Evolutionary conservation across 2,888 invertebrate genomes (phyloP), one percentile per base, ranked within the genome.

Genomic region (Scrobipalpa atriplicella): DNA sequence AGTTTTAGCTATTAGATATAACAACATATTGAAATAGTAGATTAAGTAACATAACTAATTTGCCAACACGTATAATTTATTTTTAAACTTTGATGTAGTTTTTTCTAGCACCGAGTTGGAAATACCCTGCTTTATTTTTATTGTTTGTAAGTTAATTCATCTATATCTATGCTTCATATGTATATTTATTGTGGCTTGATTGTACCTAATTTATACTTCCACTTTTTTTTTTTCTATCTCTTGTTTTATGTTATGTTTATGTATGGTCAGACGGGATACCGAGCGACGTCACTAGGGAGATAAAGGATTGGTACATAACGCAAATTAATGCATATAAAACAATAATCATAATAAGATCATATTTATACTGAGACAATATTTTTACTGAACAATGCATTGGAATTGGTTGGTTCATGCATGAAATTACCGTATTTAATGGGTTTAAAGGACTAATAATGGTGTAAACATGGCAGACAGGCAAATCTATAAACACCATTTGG

Each of bases 211-310:
- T 47, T 47, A 21, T 56, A n/a, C n/a, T n/a, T n/a, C n/a, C n/a
- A n/a, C n/a, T n/a, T 54, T 19, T 13, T 11, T 21, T 13, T 0
- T 56, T 11, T 54, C 10, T n/a, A 0, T 56, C 56, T 21, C 11
- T 19, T 36, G 9, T 56, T 9, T 56, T 38, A 38, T 38, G n/a
- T 58, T n/a, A 19, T 58, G 56, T n/a, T 36, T 13, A 21, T 51
- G 63, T 41, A 65, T 21, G 43, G 18, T 29, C 39, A 58, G 58
- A 65, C 43, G 65, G 65, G 58, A 54, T 43, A 58, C 56, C 58
- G 65, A 63, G 63, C 51, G 65, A 58, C 65, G 43, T 9, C 65
- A 58, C 58, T 65, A 43, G 43, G 36, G 9, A n/a, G 6, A 51
- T 29, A 16, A n/a, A 11, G 2, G 2, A 38, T 11, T n/a, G 29